Evolutionary conservation across 53 echinoderm and acorn worm genomes (phyloP), one percentile per base, ranked within the genome.

Genomic region (Echinometra lucunter): DNA sequence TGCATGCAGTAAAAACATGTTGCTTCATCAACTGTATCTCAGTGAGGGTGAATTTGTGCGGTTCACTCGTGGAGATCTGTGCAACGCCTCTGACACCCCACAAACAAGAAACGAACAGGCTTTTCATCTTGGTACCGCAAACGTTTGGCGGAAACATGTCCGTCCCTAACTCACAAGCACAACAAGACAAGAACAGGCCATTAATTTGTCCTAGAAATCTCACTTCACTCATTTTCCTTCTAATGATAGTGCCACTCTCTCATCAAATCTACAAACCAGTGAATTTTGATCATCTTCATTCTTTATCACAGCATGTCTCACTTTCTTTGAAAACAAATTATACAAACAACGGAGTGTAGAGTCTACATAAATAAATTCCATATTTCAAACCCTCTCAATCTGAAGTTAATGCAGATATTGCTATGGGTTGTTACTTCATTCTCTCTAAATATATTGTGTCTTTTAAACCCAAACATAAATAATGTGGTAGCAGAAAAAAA

Each of bases 141-240:
- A 40, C 38, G 37, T 75, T 75, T 80, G 42, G 19, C 19, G 21
- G 80, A 80, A 80, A 80, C 80, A 80, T 1, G 44, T 81, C 40
- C 81, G 8, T 44, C 81, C 19, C 38, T 1, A 42, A 81, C 81
- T 81, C 81, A 81, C 81, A 81, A 81, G 81, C 81, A 81, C 81
- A 44, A 44, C 81, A 44, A 81, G 81, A 81, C 80, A 80, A 80
- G 80, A 80, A 80, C 38, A 80, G 80, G 80, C 80, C 80, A 80
- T 30, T 1, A 67, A 7, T 32, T 28, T 67, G 23, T 80, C 32
- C 44, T 17, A 32, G 37, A 74, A 74, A 32, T 74, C 35, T 74
- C 74, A 74, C 74, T 42, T 78, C 40, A 78, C 4, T 81, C 44
- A 81, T 81, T 2, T 81, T 44, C 25, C 42, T 42, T 25, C 44